Base-by-base conservation (phyloP, 2,113 vertebrate genomes). In the Dendropsophus ebraccatus region DNA sequence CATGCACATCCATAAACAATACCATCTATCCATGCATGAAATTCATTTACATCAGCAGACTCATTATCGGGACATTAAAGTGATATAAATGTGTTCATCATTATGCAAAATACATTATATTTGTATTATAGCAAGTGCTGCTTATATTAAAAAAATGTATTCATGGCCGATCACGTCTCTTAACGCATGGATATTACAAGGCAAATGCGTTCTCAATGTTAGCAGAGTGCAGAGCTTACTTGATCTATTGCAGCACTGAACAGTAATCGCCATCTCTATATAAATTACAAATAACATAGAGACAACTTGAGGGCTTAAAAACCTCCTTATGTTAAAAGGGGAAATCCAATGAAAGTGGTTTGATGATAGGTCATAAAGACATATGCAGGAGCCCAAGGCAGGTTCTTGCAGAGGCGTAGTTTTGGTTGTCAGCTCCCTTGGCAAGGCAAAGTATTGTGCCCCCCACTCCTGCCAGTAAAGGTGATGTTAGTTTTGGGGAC, bases 61-160 rank as follows among this genome's bases (percentile, higher is more conserved):
- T 79, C 84, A 81, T 86, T 86, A 86, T 49, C 54, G n/a, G 49
- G 77, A 86, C 85, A 81, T 86, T 86, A 86, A 86, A 81, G 50
- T 60, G 65, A 72, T 70, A 86, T 86, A 86, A 86, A 80, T 54
- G 76, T n/a, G 23, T 67, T 65, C 65, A 60, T 37, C 50, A 86
- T 81, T 81, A 86, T 81, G 85, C 78, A 81, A 81, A 86, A 81
- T 81, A 25, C 85, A 73, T 81, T 86, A 54, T 81, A 30, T 86
- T 81, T 86, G 77, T 74, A 81, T 86, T 81, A 81, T 62, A 81
- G 47, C 56, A 80, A 58, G 76, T 30, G 84, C 76, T 80, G n/a
- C 28, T 79, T 80, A 80, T 58, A 81, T 74, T 81, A 28, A 65
- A 67, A 60, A 65, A 74, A 47, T 70, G 56, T 81, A 81, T 86